These are phyloP conservation scores for Muntiacus muntjak DNA, from an alignment of 2,113 vertebrate genomes.

Conservation along the genomic window DNA sequence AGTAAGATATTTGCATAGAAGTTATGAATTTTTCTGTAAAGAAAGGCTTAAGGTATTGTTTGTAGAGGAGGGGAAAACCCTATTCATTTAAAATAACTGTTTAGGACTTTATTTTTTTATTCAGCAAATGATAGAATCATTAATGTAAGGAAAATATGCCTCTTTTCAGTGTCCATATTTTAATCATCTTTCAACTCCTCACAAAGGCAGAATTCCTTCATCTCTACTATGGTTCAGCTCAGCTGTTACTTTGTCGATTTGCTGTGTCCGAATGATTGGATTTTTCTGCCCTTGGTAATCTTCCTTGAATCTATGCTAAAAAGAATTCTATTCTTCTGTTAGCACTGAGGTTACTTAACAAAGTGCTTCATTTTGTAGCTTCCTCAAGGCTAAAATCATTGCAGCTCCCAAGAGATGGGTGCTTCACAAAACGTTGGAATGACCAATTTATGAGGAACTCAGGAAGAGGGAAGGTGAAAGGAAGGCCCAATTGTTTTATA, in stretches of 20 bases:
- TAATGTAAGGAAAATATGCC: not conserved
- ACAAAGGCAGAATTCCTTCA: not conserved
- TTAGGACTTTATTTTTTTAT: not conserved
- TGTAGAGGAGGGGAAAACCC: not conserved
- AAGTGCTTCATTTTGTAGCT: slow-evolving; percentile 6
- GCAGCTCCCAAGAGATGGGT: not conserved
- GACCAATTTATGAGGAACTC: not conserved
- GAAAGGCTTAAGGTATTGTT: not conserved
- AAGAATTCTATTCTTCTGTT: not conserved
- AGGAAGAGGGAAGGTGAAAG: not conserved
- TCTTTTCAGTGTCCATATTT: not conserved
- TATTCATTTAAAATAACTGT: not conserved
- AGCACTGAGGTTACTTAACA: not conserved
- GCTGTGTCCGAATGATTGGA: not conserved
- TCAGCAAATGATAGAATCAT: not conserved
- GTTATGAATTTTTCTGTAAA: not conserved
- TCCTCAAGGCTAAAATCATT: slow-evolving; percentile 23
- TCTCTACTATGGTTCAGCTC: not conserved
- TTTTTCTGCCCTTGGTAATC: not conserved
- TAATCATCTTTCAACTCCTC: not conserved
- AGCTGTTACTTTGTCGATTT: not conserved
- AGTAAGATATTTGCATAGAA: not conserved
- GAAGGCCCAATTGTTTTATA: not conserved
- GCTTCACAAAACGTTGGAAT: not conserved
- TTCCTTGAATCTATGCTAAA: slow-evolving; percentile 29